Evolutionary conservation across 2,113 vertebrate species (phyloP).

Genomic region (Paedocypris sp.): DNA sequence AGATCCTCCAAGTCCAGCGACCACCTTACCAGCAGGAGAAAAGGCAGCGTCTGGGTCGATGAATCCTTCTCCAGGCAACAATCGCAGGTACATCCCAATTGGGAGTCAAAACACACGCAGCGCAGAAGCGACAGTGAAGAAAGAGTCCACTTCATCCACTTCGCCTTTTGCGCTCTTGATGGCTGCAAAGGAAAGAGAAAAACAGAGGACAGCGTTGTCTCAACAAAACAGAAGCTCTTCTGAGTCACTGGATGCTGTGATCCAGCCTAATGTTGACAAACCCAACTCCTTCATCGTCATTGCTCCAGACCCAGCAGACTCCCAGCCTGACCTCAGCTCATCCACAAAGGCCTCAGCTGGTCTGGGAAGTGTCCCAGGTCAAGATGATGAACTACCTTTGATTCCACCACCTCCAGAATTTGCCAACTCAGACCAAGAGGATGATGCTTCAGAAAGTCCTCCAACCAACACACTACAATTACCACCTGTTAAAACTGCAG

Average conservation of each 20-base stretch:
- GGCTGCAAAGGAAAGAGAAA: conserved; percentile 79
- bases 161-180: conserved; percentile 82
- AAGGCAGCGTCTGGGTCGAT: conserved; percentile 18
- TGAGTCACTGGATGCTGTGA: conserved; percentile 34
- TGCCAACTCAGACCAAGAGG: conserved; percentile 50
- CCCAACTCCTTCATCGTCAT: conserved; percentile 62
- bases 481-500: conserved; percentile 37
- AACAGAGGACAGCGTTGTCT: conserved; percentile 49
- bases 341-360: conserved; percentile 10
- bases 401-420: conserved; percentile 89
- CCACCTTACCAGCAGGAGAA: conserved; percentile 34
- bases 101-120: conserved; percentile 51
- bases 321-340: conserved; percentile 1
- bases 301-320: conserved; percentile 41
- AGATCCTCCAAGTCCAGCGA: background rate
- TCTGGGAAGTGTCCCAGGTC: conserved; percentile 12
- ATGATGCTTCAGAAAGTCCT: conserved; percentile 30
- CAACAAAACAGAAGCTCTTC: conserved; percentile 36
- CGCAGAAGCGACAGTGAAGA: conserved; percentile 36
- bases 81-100: conserved; percentile 43
- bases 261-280: conserved; percentile 52
- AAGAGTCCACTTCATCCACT: conserved; percentile 38
- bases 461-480: conserved; percentile 37
- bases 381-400: conserved; percentile 51
- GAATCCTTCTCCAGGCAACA: conserved; percentile 12